phyloP scores from a whole-genome alignment of 2,113 vertebrate species.

The Notothenia coriiceps region DNA sequence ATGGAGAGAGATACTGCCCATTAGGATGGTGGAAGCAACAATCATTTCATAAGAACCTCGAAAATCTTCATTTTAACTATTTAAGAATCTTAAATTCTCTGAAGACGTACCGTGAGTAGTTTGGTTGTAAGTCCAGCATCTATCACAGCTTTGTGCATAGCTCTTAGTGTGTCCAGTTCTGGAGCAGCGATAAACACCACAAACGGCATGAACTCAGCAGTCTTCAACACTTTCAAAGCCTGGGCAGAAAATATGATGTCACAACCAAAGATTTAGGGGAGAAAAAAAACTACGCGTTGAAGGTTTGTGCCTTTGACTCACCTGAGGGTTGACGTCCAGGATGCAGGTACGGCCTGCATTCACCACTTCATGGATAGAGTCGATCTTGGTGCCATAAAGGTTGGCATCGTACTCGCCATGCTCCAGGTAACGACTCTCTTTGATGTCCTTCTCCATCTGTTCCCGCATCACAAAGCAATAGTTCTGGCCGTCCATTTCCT shows the following conservation, averaged over 20 bases:
- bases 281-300: neutral
- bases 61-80: neutral
- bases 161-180: conserved; percentile 92
- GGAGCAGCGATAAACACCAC: conserved; percentile 98
- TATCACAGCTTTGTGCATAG: conserved; percentile 98
- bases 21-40: neutral
- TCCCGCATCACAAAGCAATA: conserved; percentile 93
- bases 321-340: conserved; percentile 98
- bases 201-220: conserved; percentile 98
- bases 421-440: conserved; percentile 93
- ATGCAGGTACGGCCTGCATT: conserved; percentile 93
- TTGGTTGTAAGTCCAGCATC: conserved; percentile 98
- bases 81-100: neutral
- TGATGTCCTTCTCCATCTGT: conserved; percentile 95
- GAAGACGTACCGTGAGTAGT: conserved; percentile 91
- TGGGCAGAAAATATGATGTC: conserved; percentile 66
- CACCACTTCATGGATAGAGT: conserved; percentile 97
- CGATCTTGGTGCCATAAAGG: conserved; percentile 98
- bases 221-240: conserved; percentile 96
- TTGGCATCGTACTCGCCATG: conserved; percentile 98
- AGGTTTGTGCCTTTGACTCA: conserved; percentile 47
- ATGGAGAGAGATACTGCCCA: neutral
- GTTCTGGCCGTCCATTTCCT: conserved; percentile 94
- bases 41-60: neutral
- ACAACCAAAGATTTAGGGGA: neutral